Conservation (phyloP, 2,888 invertebrate species). For the Nephrotoma flavescens region DNA sequence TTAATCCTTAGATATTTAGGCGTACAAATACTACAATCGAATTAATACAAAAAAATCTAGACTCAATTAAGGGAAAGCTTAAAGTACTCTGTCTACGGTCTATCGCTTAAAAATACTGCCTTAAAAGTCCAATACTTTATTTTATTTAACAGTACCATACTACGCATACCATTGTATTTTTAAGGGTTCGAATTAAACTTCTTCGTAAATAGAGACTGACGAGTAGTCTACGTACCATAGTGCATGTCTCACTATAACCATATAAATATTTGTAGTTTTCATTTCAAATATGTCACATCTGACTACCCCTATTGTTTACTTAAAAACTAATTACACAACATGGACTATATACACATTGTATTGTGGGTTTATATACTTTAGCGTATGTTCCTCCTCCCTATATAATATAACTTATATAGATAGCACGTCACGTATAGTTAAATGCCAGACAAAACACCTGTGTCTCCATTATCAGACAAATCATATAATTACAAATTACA, state of each 20-base stretch:
- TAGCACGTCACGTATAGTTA: not conserved
- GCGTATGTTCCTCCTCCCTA: not conserved
- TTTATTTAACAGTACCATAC: too few relatives aligned
- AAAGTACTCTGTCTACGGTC: too few relatives aligned
- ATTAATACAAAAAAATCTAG: too few relatives aligned
- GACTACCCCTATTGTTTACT: not conserved
- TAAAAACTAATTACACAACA: not conserved
- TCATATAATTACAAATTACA: not conserved
- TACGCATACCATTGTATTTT: too few relatives aligned
- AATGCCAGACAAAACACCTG: not conserved
- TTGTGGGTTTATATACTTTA: not conserved
- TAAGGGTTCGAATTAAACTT: too few relatives aligned
- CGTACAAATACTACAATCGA: too few relatives aligned
- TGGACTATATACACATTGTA: not conserved
- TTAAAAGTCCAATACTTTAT: too few relatives aligned
- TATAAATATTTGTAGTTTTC: not conserved
- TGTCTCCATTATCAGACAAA: not conserved
- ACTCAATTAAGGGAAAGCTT: too few relatives aligned
- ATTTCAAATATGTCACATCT: not conserved
- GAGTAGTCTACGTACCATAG: too few relatives aligned
- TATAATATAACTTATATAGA: not conserved
- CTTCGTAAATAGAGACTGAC: too few relatives aligned
- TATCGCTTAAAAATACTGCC: too few relatives aligned
- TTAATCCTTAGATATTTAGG: too few relatives aligned
- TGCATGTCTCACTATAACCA: not conserved